Evolutionary conservation across 2,888 invertebrate species (phyloP).

Genomic region (Psococerastis gibbosa): DNA sequence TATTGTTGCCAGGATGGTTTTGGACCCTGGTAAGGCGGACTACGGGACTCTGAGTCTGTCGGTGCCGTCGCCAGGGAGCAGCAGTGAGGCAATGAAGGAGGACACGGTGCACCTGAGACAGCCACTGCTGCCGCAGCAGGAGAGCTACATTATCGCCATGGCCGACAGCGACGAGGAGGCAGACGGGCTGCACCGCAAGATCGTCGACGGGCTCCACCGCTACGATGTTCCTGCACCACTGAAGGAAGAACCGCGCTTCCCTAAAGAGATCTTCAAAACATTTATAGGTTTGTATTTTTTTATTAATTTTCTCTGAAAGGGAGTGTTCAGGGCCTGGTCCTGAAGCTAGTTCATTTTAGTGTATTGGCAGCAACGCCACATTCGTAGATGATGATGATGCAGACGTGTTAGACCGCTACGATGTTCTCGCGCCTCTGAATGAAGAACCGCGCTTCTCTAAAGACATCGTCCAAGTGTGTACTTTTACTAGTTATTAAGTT

Average conservation of each 20-base stretch:
- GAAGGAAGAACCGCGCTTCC: slow-evolving; percentile 56
- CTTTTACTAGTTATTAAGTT: slow-evolving; percentile 11
- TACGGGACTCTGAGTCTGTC: slow-evolving; percentile 35
- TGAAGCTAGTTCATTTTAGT: no score
- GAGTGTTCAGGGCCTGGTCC: no score
- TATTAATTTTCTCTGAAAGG: no score
- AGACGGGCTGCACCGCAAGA: slow-evolving; percentile 22
- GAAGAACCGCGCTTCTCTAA: no score
- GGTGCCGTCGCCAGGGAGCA: slow-evolving; percentile 6
- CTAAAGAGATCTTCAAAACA: slow-evolving; percentile 73
- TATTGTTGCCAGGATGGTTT: slow-evolving; percentile 35
- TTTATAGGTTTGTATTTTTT: slow-evolving; percentile 40
- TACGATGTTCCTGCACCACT: slow-evolving; percentile 47
- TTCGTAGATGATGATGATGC: no score
- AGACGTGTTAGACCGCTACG: no score
- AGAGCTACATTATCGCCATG: slow-evolving; percentile 7
- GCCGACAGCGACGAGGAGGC: slow-evolving; percentile 16
- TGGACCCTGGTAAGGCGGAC: slow-evolving; percentile 37
- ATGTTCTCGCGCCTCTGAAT: no score
- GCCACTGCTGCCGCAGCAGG: slow-evolving; percentile 31
- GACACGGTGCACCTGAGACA: slow-evolving; percentile 39
- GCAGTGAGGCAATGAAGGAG: slow-evolving; percentile 19
- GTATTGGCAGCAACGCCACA: no score
- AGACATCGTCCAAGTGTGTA: no score
- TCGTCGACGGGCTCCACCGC: slow-evolving; percentile 42